Evolutionary conservation across 2,113 vertebrate species (phyloP).

Genomic region (Varanus salvator): DNA sequence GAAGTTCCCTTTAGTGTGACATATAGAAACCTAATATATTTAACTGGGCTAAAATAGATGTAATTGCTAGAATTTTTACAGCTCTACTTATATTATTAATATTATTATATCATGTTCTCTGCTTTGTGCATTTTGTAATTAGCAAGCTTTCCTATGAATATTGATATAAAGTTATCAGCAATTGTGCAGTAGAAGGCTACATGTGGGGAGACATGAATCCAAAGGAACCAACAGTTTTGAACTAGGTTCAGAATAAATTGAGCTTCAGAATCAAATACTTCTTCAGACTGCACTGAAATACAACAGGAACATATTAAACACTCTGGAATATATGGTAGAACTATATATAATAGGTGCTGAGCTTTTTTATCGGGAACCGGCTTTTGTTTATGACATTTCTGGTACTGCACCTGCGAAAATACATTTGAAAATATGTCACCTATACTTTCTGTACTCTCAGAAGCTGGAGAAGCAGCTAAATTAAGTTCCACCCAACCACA

Average conservation of each 20-base stretch:
- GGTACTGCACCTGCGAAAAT: background rate
- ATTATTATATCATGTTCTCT: background rate
- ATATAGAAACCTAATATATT: too few species aligned
- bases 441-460: background rate
- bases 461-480: background rate
- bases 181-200: background rate
- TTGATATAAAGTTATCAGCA: background rate
- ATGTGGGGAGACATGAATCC: background rate
- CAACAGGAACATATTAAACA: background rate
- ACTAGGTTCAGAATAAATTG: background rate
- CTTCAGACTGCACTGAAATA: background rate
- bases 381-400: background rate
- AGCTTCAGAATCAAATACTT: background rate
- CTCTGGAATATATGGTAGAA: background rate
- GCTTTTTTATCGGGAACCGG: background rate
- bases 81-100: too few species aligned
- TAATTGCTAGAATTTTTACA: too few species aligned
- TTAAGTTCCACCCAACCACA: background rate
- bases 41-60: too few species aligned
- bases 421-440: background rate
- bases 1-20: too few species aligned
- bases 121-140: background rate
- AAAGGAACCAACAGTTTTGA: background rate
- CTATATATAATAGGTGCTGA: background rate
- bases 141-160: background rate